These are phyloP conservation scores for Pituophis catenifer DNA, from an alignment of 2,113 vertebrate genomes.

Conservation along the genomic window DNA sequence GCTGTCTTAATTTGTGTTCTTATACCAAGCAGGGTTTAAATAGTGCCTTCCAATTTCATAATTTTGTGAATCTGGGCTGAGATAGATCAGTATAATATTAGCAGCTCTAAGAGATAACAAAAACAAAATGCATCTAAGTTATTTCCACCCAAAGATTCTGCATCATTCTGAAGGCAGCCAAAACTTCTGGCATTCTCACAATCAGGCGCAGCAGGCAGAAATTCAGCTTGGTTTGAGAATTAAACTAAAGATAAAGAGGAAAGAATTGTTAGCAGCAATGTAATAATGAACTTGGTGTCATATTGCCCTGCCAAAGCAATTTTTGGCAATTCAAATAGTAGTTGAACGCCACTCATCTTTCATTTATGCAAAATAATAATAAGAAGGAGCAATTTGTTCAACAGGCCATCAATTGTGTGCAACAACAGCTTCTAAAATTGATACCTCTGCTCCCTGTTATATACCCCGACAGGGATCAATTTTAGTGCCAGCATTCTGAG, in stretches of 20 bases:
- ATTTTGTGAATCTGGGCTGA: background rate
- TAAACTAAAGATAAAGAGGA: conserved; percentile 48
- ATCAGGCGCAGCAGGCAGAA: conserved; percentile 41
- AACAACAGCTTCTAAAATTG: conserved; percentile 20
- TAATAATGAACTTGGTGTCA: conserved; percentile 60
- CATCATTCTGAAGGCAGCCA: background rate
- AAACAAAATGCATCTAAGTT: background rate
- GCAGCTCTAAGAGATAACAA: background rate
- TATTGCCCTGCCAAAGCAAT: conserved; percentile 47
- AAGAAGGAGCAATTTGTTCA: background rate
- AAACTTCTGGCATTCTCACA: background rate
- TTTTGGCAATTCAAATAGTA: conserved; percentile 57
- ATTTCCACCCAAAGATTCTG: background rate
- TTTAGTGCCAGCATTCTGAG: background rate
- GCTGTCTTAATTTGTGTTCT: background rate
- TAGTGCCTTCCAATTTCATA: background rate
- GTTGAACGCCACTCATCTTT: conserved; percentile 51
- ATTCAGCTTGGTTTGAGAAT: conserved; percentile 55
- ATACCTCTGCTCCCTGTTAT: background rate
- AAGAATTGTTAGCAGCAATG: conserved; percentile 43
- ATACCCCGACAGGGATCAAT: background rate
- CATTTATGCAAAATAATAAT: conserved; percentile 53
- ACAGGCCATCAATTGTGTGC: conserved; percentile 7
- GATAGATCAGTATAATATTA: background rate
- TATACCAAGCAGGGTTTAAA: background rate